Base-by-base conservation (phyloP, 2,888 invertebrate species). In the Drosophila peninsularis region DNA sequence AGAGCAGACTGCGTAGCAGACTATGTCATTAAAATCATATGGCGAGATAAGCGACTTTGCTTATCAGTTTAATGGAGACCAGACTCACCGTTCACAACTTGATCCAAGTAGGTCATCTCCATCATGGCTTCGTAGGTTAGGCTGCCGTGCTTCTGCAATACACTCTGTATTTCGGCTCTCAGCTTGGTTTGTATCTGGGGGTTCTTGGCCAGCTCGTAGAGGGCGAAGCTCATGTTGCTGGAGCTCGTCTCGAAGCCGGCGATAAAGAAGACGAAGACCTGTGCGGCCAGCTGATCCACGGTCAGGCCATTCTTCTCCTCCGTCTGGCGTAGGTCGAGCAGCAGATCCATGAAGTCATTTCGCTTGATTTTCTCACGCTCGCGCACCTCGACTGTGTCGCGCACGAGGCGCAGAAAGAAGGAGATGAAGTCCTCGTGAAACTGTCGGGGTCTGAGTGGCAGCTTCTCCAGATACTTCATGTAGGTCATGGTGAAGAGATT, bases 201-300 rank as follows among this genome's bases (percentile, higher is more conserved):
- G 78, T 94, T 92, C 11, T 90, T 87, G 2, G 94, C 93, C 39
- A 94, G 79, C 76, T 94, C 93, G 72, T 92, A 94, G 14, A 94
- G 80, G 1, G 91, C 91, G 70, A 92, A 94, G 47, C 92, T 92
- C 81, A 93, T 90, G 4, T 93, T 92, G n/a, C 93, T 92, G 14
- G 92, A 91, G 10, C 94, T 94, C 0, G 94, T 94, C 84, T 94
- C 94, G 63, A 93, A 94, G 1, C 94, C 94, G 34, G 94, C 94
- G 0, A 90, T 64, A 62, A 94, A 93, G 75, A 95, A 94, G 0
- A 93, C 83, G 34, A 94, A 92, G 3, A 94, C 93, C 62, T 95
- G 94, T 0, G 94, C 93, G 0, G 93, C 92, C 6, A 94, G 73
- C 39, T 94, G 82, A 3, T 93, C 91, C 13, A 93, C 82, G 0